A percentile compares a stretch with the other conserved stretches of the same genome.
Conservation (phyloP, 2,113 vertebrate species). For the Cynocephalus volans region DNA sequence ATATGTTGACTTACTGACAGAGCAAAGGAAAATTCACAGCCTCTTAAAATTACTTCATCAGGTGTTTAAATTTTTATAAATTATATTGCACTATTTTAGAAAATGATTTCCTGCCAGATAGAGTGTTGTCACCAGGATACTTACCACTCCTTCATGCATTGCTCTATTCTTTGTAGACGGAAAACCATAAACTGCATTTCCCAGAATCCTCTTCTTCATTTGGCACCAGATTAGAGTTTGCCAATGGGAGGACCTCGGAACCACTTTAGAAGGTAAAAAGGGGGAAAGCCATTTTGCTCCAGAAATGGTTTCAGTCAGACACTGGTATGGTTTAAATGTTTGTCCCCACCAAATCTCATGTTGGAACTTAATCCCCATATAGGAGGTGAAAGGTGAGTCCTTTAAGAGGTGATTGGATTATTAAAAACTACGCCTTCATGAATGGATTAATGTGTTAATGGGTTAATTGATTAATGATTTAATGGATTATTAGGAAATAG, state of each 20-base stretch:
- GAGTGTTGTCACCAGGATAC: neutral
- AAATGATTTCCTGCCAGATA: neutral
- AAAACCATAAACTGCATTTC: neutral
- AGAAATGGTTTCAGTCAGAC: neutral
- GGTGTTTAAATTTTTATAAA: neutral
- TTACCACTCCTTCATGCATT: neutral
- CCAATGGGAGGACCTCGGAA: neutral
- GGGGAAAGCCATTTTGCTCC: rapidly evolving
- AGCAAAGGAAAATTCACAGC: neutral
- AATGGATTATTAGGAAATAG: too few relatives aligned
- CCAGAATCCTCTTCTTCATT: neutral
- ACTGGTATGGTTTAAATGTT: too few relatives aligned
- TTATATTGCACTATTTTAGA: neutral
- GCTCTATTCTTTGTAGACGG: neutral
- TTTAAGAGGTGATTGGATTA: too few relatives aligned
- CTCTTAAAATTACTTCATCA: neutral
- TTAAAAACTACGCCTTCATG: too few relatives aligned
- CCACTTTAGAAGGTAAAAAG: neutral
- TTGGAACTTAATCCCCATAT: too few relatives aligned
- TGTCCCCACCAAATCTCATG: too few relatives aligned
- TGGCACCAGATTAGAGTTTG: neutral
- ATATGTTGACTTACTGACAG: neutral
- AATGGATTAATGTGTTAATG: too few relatives aligned
- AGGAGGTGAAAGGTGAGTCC: too few relatives aligned
- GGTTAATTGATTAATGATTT: too few relatives aligned